Evolutionary conservation across 2,888 invertebrate genomes (phyloP).

Genomic region (Oscheius sp.): DNA sequence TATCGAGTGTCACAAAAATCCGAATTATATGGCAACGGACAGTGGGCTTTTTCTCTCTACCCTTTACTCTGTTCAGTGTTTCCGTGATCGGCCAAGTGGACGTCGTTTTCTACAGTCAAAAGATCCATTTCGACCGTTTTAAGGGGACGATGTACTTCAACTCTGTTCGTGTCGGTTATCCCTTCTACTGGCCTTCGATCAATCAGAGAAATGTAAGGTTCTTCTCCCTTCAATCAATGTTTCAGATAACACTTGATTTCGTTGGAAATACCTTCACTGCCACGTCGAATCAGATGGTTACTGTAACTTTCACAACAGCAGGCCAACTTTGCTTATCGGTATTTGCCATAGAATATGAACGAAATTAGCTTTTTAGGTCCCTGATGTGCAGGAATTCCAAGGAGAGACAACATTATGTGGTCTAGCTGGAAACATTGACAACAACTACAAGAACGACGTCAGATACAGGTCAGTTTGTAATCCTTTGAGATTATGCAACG

Average conservation of each 20-base stretch:
- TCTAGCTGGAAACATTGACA: conserved; percentile 58
- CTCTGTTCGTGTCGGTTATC: conserved; percentile 43
- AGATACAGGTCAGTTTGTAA: conserved; percentile 21
- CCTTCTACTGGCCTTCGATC: conserved; percentile 56
- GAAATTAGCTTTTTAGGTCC: conserved; percentile 33
- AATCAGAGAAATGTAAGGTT: conserved; percentile 29
- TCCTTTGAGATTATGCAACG: neutral
- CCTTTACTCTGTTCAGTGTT: conserved; percentile 42
- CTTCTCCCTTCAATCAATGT: neutral
- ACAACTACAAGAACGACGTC: conserved; percentile 51
- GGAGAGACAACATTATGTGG: conserved; percentile 55
- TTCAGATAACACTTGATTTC: conserved; percentile 27
- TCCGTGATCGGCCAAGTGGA: conserved; percentile 50
- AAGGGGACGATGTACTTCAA: conserved; percentile 45
- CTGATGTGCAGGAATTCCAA: conserved; percentile 54
- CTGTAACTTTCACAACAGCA: conserved; percentile 39
- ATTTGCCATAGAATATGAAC: neutral
- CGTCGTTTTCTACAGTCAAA: conserved; percentile 50
- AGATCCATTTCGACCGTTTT: conserved; percentile 49
- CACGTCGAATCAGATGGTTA: conserved; percentile 40
- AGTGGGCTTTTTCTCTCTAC: neutral
- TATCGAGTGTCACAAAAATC: conserved; percentile 53
- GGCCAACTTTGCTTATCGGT: conserved; percentile 38
- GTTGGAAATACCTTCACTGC: conserved; percentile 37
- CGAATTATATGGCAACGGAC: conserved; percentile 32